A percentile compares a stretch with the other conserved stretches of the same genome.
Conservation (phyloP, 2,797 vertebrate species). For the Botia almorhae region DNA sequence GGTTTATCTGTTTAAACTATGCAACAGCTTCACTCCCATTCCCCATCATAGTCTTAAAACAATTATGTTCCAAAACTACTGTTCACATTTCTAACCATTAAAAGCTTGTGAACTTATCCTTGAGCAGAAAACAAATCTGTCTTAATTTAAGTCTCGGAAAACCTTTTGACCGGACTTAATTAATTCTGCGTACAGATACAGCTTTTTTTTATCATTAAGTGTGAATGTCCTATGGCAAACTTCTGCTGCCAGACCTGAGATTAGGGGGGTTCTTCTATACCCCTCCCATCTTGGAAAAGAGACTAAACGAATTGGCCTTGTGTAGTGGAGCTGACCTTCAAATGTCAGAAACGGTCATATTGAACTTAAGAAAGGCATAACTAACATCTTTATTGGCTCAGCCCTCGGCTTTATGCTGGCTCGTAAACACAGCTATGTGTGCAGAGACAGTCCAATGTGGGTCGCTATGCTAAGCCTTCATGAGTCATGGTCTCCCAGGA, state of each 20-base stretch:
- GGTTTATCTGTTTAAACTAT: not conserved
- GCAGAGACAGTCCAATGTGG: slow-evolving; percentile 27
- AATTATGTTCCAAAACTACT: slow-evolving; percentile 12
- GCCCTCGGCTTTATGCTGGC: not conserved
- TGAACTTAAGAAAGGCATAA: slow-evolving; percentile 31
- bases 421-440: slow-evolving; percentile 27
- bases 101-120: slow-evolving; percentile 1
- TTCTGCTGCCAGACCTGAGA: not conserved
- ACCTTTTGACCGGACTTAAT: slow-evolving; percentile 21
- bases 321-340: slow-evolving; percentile 41
- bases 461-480: slow-evolving; percentile 17
- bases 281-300: not conserved
- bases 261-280: slow-evolving; percentile 1
- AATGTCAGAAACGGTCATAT: slow-evolving; percentile 39
- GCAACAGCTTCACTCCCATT: slow-evolving; percentile 16
- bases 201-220: slow-evolving; percentile 35
- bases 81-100: slow-evolving; percentile 14
- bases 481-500: slow-evolving; percentile 33
- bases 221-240: slow-evolving; percentile 16
- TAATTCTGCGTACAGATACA: slow-evolving; percentile 6
- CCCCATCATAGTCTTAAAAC: slow-evolving; percentile 11
- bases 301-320: slow-evolving; percentile 16
- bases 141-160: not conserved
- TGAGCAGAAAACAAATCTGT: slow-evolving; percentile 19
- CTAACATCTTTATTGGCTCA: slow-evolving; percentile 23